phyloP scores from a whole-genome alignment of 2,113 vertebrate species.

The Agapornis roseicollis region DNA sequence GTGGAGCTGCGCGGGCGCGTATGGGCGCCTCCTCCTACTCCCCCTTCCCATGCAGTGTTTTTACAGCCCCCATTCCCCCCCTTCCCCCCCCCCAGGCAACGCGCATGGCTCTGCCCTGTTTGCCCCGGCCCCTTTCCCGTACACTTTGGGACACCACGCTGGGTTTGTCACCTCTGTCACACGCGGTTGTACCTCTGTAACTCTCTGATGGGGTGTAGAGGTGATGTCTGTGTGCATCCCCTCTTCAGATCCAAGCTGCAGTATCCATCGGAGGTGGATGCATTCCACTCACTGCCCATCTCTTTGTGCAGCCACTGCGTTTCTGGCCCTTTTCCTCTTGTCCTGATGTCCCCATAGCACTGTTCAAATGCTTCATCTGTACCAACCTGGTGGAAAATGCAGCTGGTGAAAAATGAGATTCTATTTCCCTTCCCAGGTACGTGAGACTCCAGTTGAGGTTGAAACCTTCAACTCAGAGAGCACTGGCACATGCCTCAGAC shows the following conservation, averaged over 20 bases:
- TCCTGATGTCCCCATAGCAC: too few relatives aligned
- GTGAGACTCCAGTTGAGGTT: not conserved
- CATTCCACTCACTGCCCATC: not conserved
- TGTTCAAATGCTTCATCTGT: not conserved
- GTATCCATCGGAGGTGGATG: not conserved
- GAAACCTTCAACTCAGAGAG: not conserved
- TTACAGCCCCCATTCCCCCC: too few relatives aligned
- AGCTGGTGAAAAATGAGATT: not conserved
- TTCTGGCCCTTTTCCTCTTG: not conserved
- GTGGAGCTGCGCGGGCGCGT: not conserved
- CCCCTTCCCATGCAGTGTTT: not conserved
- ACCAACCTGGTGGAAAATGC: not conserved
- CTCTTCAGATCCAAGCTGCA: not conserved
- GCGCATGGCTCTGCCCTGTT: not conserved
- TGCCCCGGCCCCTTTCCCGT: fast-evolving
- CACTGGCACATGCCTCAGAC: fast-evolving
- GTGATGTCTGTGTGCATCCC: not conserved
- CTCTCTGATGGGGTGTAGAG: not conserved
- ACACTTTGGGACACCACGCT: not conserved
- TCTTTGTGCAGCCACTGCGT: fast-evolving
- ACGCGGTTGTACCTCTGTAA: fast-evolving
- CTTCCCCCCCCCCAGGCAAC: not conserved
- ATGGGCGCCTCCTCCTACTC: not conserved
- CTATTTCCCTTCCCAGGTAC: not conserved
- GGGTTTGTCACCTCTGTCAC: not conserved